Evolutionary conservation across 1,140 invertebrate species (phyloP), one percentile per base, ranked within the genome.

Genomic region (Caenorhabditis latens): DNA sequence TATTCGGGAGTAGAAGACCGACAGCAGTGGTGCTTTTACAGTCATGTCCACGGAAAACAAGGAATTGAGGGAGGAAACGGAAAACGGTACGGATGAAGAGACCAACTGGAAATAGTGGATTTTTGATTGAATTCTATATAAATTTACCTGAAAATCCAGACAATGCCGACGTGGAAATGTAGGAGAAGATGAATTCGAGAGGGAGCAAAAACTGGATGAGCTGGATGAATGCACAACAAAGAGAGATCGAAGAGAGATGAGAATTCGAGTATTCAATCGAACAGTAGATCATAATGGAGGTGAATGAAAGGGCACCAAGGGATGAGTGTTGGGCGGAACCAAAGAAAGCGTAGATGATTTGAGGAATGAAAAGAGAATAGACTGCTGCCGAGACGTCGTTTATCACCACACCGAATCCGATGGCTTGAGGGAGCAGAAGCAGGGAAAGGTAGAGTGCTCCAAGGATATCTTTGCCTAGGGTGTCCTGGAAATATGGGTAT

Each of bases 301-400:
- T 50, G 16, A 79, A 79, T 21, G 71, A 79, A 24, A 79, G 46
- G 0, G 71, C 71, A 24, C 71, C 71, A 7, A 79, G 71, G 0
- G 71, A 79, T 24, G 71, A 79, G 24, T 79, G 71, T 50, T 79
- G 71, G 11, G 71, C 71, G 42, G 71, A 79, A 11, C 71, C 71
- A 9, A 79, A 50, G 46, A 79, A 79, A 14, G 71, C 71, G 13
- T 79, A 79, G 24, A 79, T 79, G 71, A 79, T 79, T 79, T 79
- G 71, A 46, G 71, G 71, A 53, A 79, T 79, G 71, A 79, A 79
- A 21, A 79, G 43, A 13, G 71, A 79, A 19, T 79, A 79, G 14
- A 79, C 71, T 24, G 71, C 71, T 21, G 71, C 43, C 32, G 71
- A 42, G 7, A 79, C 71, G 13, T 79, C 71, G 21, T 79, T 79